Conservation (phyloP, 1,140 invertebrate genomes). For the Chymomyza costata region DNA sequence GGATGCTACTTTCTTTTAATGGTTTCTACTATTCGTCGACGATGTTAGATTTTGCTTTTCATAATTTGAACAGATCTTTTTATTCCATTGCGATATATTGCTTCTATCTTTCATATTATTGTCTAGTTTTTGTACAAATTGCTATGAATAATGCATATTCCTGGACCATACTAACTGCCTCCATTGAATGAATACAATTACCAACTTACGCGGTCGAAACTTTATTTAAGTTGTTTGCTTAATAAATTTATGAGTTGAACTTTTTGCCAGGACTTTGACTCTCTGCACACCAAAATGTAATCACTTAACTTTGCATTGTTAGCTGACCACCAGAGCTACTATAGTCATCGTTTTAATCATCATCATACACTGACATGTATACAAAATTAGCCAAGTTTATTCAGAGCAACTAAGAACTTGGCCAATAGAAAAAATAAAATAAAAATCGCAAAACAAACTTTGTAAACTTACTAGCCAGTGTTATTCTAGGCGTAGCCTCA, state of each 20-base stretch:
- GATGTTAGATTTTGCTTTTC: no score
- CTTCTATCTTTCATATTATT: no score
- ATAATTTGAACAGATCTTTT: no score
- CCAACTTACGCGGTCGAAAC: slow-evolving; percentile 56
- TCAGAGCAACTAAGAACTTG: slow-evolving; percentile 15
- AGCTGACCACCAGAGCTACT: background rate
- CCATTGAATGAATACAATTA: slow-evolving; percentile 71
- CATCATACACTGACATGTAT: slow-evolving; percentile 49
- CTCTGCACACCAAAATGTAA: slow-evolving; percentile 55
- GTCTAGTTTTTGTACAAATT: slow-evolving; percentile 15
- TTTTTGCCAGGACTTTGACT: slow-evolving; percentile 43
- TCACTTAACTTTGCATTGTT: slow-evolving; percentile 63
- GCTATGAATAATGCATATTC: slow-evolving; percentile 60
- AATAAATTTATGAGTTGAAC: slow-evolving; percentile 68
- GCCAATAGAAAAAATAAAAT: slow-evolving; percentile 4
- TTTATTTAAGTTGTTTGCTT: slow-evolving; percentile 60
- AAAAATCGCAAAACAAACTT: no score
- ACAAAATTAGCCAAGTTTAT: slow-evolving; percentile 21
- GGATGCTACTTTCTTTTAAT: no score
- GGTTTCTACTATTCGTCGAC: no score
- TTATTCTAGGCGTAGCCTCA: no score
- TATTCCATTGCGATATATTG: no score
- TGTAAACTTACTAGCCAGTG: no score
- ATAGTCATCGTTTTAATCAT: slow-evolving; percentile 62
- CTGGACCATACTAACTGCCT: slow-evolving; percentile 46